A percentile compares a stretch with the other conserved stretches of the same genome.
Conservation (phyloP, 2,888 invertebrate species). For the Steinernema hermaphroditum region DNA sequence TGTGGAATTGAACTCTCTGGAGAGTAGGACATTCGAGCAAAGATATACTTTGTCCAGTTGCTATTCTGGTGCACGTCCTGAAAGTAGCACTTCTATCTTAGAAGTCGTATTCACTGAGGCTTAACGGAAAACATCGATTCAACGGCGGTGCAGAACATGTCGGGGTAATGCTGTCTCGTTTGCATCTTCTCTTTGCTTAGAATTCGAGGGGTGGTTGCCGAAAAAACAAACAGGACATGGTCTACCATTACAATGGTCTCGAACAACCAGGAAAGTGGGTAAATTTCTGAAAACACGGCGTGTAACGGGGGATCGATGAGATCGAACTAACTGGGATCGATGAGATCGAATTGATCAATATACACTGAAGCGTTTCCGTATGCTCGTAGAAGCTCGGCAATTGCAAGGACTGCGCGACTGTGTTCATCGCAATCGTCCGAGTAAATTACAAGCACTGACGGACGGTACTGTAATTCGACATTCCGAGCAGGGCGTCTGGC, state of each 20-base stretch:
- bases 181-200: conserved; percentile 41
- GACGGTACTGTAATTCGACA: conserved; percentile 42
- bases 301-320: not conserved
- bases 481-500: conserved; percentile 39
- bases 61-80: conserved; percentile 25
- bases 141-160: conserved; percentile 52
- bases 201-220: conserved; percentile 46
- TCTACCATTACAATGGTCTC: conserved; percentile 41
- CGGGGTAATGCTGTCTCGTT: conserved; percentile 51
- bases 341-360: conserved; percentile 46
- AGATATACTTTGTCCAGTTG: conserved; percentile 11
- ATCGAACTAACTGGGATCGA: conserved; percentile 36
- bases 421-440: conserved; percentile 57
- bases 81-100: not conserved
- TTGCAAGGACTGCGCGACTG: conserved; percentile 41
- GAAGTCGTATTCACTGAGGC: not conserved
- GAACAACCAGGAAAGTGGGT: conserved; percentile 56
- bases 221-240: conserved; percentile 55
- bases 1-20: conserved; percentile 37
- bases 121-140: conserved; percentile 50
- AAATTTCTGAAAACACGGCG: conserved; percentile 41
- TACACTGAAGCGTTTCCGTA: conserved; percentile 44
- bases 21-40: conserved; percentile 37
- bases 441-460: conserved; percentile 53
- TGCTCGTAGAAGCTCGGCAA: conserved; percentile 43